Evolutionary conservation across 2,797 vertebrate genomes (phyloP), one percentile per base, ranked within the genome.

Genomic region (Garrulus glandarius): DNA sequence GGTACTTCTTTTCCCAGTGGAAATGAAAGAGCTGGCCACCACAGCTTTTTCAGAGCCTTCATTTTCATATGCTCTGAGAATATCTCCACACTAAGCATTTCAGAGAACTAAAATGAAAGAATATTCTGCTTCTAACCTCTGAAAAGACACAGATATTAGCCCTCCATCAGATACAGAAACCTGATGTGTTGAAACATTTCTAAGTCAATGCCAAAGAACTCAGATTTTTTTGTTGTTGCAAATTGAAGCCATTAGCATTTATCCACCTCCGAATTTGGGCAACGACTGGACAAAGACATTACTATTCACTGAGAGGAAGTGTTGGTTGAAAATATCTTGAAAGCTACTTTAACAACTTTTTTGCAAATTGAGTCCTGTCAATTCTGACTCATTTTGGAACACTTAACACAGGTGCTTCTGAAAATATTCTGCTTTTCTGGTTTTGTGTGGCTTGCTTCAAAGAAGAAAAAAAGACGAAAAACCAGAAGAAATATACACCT

Each of bases 351-450:
- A 83, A 70, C 19, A 26, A 22, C 4, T 49, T 44, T 76, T 71
- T 44, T 32, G 4, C 34, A 77, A 85, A 77, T 44, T 4, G 4
- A 70, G 17, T 69, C 36, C 29, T 78, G 52, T 83, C 57, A 80
- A 80, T 23, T 12, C 36, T 70, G 41, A 34, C 34, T 83, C 11
- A 49, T 74, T 92, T 92, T 64, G 36, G 56, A 85, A 61, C 2
- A 49, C n/a, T 57, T 65, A 86, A 61, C 49, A 74, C 36, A 89
- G 84, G 39, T 91, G 27, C 21, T 92, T 85, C 68, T 75, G 71
- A 89, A 95, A 87, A 68, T 91, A 87, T 68, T 94, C 75, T 57
- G 61, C 15, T 83, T 89, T 92, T 84, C 79, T 60, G 32, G 41
- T 83, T 93, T 78, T 61, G 43, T 78, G 57, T 44, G 39, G 47